phyloP scores from a whole-genome alignment of 2,113 vertebrate species.

The Eulemur rufifrons region DNA sequence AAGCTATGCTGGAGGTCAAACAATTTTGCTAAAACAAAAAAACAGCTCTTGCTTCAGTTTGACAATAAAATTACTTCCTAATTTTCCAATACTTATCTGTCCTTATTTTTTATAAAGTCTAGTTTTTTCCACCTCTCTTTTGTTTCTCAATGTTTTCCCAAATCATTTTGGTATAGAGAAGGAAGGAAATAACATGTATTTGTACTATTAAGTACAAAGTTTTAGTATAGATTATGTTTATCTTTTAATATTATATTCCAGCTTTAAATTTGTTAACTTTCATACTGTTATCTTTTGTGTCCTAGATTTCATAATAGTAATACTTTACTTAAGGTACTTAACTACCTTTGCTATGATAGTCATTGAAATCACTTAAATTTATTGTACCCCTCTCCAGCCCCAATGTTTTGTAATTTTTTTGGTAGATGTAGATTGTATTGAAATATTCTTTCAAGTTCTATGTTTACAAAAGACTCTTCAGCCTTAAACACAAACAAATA shows the following conservation, averaged over 20 bases:
- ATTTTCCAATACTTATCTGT: neutral
- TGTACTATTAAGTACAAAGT: neutral
- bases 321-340: neutral
- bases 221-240: neutral
- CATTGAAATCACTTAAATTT: neutral
- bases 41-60: neutral
- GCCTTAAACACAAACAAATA: neutral
- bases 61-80: constrained; percentile 13
- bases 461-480: constrained; percentile 3
- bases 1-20: neutral
- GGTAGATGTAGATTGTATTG: neutral
- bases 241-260: constrained; percentile 1
- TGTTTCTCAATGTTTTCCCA: neutral
- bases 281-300: neutral
- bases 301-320: neutral
- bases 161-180: neutral
- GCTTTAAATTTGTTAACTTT: neutral
- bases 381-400: neutral
- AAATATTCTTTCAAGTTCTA: constrained; percentile 25
- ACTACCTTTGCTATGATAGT: neutral
- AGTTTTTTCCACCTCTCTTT: neutral
- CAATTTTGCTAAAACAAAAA: neutral
- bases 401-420: neutral
- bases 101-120: neutral
- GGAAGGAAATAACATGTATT: constrained; percentile 19